These are phyloP conservation scores for Alentia gelatinosa DNA, from an alignment of 2,888 invertebrate species.

Conservation along the genomic window DNA sequence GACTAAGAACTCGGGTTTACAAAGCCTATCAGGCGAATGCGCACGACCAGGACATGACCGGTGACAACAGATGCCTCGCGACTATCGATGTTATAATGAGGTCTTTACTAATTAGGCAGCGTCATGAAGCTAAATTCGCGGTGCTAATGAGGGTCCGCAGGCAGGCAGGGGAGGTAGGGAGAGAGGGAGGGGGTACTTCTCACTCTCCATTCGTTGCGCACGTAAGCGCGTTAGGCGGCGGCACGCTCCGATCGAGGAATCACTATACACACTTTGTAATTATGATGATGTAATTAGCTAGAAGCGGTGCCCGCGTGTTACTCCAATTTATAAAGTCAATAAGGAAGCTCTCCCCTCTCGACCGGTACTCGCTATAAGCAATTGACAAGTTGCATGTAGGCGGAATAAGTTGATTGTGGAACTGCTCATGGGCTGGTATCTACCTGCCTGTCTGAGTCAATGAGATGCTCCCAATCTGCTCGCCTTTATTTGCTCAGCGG, in stretches of 20 bases:
- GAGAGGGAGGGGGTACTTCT: neutral
- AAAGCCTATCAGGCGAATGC: neutral
- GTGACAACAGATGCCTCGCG: neutral
- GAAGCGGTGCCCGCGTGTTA: neutral
- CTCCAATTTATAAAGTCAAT: neutral
- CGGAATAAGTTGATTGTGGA: too few relatives aligned
- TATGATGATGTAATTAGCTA: neutral
- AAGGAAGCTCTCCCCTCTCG: too few relatives aligned
- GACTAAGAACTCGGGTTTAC: neutral
- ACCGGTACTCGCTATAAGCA: too few relatives aligned
- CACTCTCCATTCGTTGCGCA: too few relatives aligned
- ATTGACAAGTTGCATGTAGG: too few relatives aligned
- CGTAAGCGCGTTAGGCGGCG: neutral
- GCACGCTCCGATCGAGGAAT: neutral
- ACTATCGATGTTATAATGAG: neutral
- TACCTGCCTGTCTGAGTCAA: too few relatives aligned
- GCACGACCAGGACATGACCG: neutral
- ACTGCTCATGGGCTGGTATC: too few relatives aligned
- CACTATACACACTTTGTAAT: neutral
- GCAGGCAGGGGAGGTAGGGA: neutral
- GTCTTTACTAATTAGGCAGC: slow-evolving; percentile 3
- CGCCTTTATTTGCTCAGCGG: too few relatives aligned
- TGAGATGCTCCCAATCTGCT: too few relatives aligned
- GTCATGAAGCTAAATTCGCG: neutral
- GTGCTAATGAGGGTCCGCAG: neutral